Evolutionary conservation across 2,888 invertebrate genomes (phyloP), one percentile per base, ranked within the genome.

Genomic region (Lutraria lutraria): DNA sequence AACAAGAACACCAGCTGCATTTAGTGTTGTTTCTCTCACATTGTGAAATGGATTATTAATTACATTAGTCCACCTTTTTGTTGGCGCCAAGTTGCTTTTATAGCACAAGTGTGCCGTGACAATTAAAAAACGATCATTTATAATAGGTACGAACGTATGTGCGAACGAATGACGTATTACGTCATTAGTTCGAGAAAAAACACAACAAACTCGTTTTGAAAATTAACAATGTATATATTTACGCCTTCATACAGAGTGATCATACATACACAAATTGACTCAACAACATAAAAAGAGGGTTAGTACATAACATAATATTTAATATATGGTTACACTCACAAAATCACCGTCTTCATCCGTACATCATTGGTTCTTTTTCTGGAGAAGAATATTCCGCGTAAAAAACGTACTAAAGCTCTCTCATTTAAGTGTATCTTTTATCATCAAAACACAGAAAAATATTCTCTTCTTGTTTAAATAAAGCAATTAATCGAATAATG

Each of bases 161-260:
- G 76, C 31, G 76, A 34, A 76, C 76, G 76, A 76, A 76, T 76
- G 76, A 76, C 31, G n/a, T 68, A 68, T 68, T 21, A 25, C 34
- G 76, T 76, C 52, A 52, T n/a, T 13, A 25, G 19, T 13, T 13
- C 43, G 52, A 43, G 81, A 81, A 52, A 83, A 72, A 83, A 72
- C n/a, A 83, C 31, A 83, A 83, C 83, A 72, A 72, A 54, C 25
- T 29, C 34, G 4, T 13, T 34, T 83, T 31, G 43, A 83, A 83
- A 83, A 72, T 83, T 83, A 83, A 83, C 83, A 83, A 83, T 83
- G 83, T 83, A 83, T 83, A 83, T 83, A 83, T 72, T 83, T 83
- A 83, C 83, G 83, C 83, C 68, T 83, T 83, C 83, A 43, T 83
- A 83, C 52, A 83, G 68, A 53, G 29, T 83, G 43, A 83, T 25